Evolutionary conservation across 1,140 invertebrate genomes (phyloP), one percentile per base, ranked within the genome.

Genomic region (Drosophila micromelanica): DNA sequence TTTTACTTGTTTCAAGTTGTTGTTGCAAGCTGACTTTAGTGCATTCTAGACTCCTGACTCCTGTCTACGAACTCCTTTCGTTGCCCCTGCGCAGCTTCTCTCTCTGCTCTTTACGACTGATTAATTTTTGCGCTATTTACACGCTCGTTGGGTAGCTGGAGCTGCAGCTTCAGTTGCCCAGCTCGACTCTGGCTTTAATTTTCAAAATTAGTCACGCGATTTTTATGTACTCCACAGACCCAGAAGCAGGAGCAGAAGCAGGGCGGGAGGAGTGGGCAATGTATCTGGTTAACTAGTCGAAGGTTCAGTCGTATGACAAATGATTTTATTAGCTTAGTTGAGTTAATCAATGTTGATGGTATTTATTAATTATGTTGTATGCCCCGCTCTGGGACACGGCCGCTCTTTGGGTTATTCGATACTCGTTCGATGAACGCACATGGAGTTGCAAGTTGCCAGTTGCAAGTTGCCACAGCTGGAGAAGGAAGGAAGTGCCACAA

Each of bases 291-390:
- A 87, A 86, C 82, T 81, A 87, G 79, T 84, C 79, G 69, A 77
- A 43, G 85, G 79, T 74, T 73, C 85, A 77, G 79, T 84, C 84
- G 82, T 86, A 89, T 89, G 84, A 89, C 84, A 89, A 89, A 89
- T 89, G 84, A 89, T 89, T 89, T 89, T 89, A 89, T 89, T 89
- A 89, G 84, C 84, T 89, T 89, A 89, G 84, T 89, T 89, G 84
- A 89, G 84, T 89, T 89, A 89, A 89, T 89, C 84, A 89, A 89
- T 89, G 84, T 89, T 89, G 84, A 89, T 89, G 84, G 84, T 89
- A 89, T 89, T 89, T 89, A 89, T 89, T 89, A 89, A 89, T 89
- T 89, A 89, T 89, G 84, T 89, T 84, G 85, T 90, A 64, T 68
- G 79, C 60, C 73, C 35, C 57, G 17, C 43, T 55, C 45, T 54